A percentile compares a stretch with the other conserved stretches of the same genome.
phyloP scores from a whole-genome alignment of 2,888 invertebrate species.

The Trachelus troglodyta region DNA sequence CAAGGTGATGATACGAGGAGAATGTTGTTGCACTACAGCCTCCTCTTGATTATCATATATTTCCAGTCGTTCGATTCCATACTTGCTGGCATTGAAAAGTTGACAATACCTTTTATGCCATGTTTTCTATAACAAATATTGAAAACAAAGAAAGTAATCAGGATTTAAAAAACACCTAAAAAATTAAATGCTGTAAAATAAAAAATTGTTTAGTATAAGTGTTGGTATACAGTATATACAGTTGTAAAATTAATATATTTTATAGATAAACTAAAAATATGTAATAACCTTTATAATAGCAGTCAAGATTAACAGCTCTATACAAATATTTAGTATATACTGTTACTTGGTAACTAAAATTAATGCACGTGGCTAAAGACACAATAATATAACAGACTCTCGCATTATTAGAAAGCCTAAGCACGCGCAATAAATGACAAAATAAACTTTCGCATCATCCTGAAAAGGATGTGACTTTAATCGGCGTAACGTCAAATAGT shows the following conservation, averaged over 20 bases:
- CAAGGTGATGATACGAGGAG: slow-evolving; percentile 81
- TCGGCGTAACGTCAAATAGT: background rate
- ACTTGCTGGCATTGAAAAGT: slow-evolving; percentile 84
- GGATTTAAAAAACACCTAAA: background rate
- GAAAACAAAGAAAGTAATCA: background rate
- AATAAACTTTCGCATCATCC: background rate
- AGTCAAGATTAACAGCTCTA: background rate
- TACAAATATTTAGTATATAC: background rate
- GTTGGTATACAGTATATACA: no score
- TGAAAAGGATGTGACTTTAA: background rate
- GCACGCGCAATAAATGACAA: background rate
- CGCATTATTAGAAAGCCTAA: background rate
- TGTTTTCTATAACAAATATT: slow-evolving; percentile 77
- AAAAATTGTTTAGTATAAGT: background rate
- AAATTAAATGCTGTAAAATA: background rate
- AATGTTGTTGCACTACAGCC: slow-evolving; percentile 71
- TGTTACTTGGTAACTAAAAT: background rate
- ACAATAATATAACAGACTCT: background rate
- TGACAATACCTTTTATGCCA: slow-evolving; percentile 85
- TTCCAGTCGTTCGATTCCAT: slow-evolving; percentile 87
- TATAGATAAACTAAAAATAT: background rate
- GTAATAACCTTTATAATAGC: background rate
- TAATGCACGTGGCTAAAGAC: background rate
- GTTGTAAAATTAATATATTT: background rate
- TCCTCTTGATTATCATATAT: slow-evolving; percentile 86